These are phyloP conservation scores for Orthosia incerta DNA, from an alignment of 2,888 invertebrate genomes.

Conservation along the genomic window DNA sequence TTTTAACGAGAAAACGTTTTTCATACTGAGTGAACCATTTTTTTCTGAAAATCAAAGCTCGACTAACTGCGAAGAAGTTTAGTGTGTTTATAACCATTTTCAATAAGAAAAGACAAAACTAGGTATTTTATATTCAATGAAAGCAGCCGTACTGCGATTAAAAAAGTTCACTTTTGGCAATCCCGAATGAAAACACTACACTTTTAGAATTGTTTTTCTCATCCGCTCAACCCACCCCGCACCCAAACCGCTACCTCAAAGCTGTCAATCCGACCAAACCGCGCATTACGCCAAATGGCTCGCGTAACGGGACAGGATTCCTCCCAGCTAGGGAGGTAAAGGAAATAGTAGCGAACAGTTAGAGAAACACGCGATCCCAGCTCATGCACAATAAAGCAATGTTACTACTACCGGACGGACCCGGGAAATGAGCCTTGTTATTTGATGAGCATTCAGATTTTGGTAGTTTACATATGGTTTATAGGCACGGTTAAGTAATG, in stretches of 20 bases:
- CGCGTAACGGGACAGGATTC: conserved; percentile 81
- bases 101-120: not conserved
- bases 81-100: not conserved
- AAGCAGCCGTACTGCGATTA: too few relatives aligned
- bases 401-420: conserved; percentile 74
- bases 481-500: conserved; percentile 41
- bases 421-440: conserved; percentile 84
- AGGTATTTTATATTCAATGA: not conserved
- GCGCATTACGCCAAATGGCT: conserved; percentile 90
- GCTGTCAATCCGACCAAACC: conserved; percentile 89
- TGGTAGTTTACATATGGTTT: conserved; percentile 58
- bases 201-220: not conserved
- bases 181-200: not conserved
- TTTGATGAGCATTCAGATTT: conserved; percentile 73
- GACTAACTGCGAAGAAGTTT: not conserved
- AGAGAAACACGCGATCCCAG: conserved; percentile 71
- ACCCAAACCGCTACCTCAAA: conserved; percentile 56
- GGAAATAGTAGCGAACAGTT: conserved; percentile 84
- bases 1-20: too few relatives aligned
- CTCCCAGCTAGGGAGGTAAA: conserved; percentile 66
- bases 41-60: too few relatives aligned
- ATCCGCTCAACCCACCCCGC: conserved; percentile 13
- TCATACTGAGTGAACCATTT: too few relatives aligned
- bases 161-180: not conserved
- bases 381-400: conserved; percentile 89